phyloP scores from a whole-genome alignment of 1,140 invertebrate genomes.

The Bradysia coprophila region DNA sequence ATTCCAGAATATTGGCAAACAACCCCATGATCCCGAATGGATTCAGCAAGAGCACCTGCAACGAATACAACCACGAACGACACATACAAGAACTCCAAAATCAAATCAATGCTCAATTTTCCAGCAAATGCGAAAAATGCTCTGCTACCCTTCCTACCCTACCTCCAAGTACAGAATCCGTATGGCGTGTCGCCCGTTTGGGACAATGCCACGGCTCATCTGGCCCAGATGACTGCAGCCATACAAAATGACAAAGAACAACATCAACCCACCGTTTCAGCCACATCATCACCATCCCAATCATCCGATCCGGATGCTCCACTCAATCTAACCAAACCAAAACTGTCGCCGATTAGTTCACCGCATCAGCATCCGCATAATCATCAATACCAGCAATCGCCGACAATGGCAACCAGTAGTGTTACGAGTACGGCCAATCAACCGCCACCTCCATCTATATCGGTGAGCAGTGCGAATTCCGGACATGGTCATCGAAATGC shows the following conservation, averaged over 20 bases:
- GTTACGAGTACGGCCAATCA: conserved; percentile 4
- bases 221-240: neutral
- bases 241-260: neutral
- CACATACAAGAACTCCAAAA: neutral
- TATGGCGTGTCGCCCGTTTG: neutral
- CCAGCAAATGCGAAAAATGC: neutral
- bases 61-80: neutral
- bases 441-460: neutral
- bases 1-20: no score
- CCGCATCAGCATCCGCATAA: no score
- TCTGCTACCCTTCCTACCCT: neutral
- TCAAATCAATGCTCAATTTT: neutral
- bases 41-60: neutral
- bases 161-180: neutral
- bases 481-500: neutral
- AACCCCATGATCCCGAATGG: neutral
- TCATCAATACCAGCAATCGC: conserved; percentile 5
- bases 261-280: conserved; percentile 9
- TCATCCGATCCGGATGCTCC: conserved; percentile 59
- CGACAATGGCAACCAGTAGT: conserved; percentile 6
- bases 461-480: neutral
- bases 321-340: conserved; percentile 75
- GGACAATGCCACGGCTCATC: neutral
- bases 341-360: conserved; percentile 28
- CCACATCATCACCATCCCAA: conserved; percentile 10